These are phyloP conservation scores for Fissipunctia ypsillon DNA, from an alignment of 2,888 invertebrate genomes.

Conservation along the genomic window DNA sequence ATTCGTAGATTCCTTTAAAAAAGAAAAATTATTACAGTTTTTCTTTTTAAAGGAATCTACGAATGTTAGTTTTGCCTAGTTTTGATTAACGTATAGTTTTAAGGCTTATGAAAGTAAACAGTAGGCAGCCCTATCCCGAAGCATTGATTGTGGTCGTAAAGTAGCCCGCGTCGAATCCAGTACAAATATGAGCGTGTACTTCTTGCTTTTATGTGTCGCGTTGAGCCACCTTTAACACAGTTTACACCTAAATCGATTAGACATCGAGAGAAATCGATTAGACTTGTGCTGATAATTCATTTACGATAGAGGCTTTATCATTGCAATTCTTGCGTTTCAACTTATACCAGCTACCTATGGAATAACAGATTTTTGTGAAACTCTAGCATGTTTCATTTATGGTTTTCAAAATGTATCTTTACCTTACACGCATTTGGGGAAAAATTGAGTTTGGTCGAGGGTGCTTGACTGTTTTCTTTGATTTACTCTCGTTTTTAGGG, in stretches of 20 bases:
- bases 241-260: constrained; percentile 89
- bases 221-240: constrained; percentile 82
- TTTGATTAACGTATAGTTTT: neutral
- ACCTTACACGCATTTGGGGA: neutral
- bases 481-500: neutral
- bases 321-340: constrained; percentile 73
- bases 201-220: constrained; percentile 78
- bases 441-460: neutral
- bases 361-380: constrained; percentile 24
- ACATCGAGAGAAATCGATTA: constrained; percentile 88
- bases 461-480: neutral
- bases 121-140: constrained; percentile 65
- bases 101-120: constrained; percentile 7
- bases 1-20: too few species aligned
- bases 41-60: too few species aligned
- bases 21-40: too few species aligned
- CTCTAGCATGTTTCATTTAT: neutral
- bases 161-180: constrained; percentile 81
- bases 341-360: constrained; percentile 56
- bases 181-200: constrained; percentile 85
- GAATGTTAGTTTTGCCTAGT: too few species aligned
- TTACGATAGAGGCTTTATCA: constrained; percentile 82
- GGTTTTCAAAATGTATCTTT: neutral
- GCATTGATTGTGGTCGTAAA: constrained; percentile 80
- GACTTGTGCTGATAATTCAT: constrained; percentile 83